Percentiles rank a stretch among this genome's conserved stretches.
These are phyloP conservation scores for Chesias legatella DNA, from an alignment of 2,888 invertebrate species.

Conservation along the genomic window DNA sequence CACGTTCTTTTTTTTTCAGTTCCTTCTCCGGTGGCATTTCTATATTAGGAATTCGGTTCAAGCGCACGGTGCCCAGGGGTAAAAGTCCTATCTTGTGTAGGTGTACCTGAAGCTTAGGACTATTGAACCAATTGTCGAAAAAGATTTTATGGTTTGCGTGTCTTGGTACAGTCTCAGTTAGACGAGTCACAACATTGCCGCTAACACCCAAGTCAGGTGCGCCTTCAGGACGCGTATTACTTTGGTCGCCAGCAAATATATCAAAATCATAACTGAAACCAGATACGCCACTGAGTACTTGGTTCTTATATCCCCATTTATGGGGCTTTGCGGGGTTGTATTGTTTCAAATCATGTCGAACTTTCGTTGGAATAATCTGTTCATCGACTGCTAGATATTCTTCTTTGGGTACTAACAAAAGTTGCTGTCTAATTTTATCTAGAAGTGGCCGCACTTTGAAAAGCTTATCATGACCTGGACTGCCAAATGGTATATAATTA, in stretches of 20 bases:
- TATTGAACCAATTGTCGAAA: conserved; percentile 29
- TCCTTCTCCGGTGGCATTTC: too few species aligned
- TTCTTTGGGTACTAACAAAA: too few species aligned
- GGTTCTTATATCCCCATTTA: conserved; percentile 33
- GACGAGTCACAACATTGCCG: too few species aligned
- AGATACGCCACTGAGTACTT: conserved; percentile 29
- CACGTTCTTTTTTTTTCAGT: too few species aligned
- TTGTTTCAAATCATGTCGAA: conserved; percentile 3
- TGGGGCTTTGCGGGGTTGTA: conserved; percentile 31
- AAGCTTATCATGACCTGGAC: too few species aligned
- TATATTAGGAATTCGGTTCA: conserved; percentile 1
- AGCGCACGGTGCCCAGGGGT: neutral
- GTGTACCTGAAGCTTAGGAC: conserved; percentile 6
- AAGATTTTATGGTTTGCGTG: conserved; percentile 29
- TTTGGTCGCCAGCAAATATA: too few species aligned
- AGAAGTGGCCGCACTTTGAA: too few species aligned
- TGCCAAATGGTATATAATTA: too few species aligned
- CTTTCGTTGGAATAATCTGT: conserved; percentile 44
- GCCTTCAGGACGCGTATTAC: too few species aligned
- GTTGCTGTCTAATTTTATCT: too few species aligned
- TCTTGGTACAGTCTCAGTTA: too few species aligned
- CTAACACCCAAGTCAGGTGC: too few species aligned
- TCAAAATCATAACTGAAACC: conserved; percentile 35
- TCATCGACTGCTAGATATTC: conserved; percentile 38
- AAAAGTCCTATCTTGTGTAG: neutral